Base-by-base conservation (phyloP, 2,888 invertebrate species). In the Ormyrus nitidulus region DNA sequence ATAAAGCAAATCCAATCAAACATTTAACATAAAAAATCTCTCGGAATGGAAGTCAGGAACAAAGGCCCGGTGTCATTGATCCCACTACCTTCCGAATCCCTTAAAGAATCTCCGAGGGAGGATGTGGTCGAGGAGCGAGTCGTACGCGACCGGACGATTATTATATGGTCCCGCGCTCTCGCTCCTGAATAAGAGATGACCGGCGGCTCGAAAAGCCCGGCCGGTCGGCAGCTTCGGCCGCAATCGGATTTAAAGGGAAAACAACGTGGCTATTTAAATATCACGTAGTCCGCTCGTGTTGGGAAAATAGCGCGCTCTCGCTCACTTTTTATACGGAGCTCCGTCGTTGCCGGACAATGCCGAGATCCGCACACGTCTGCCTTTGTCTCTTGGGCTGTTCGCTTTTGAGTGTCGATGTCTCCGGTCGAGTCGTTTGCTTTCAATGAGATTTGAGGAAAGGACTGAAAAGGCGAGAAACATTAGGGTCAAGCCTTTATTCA, bases 91-190 rank as follows among this genome's bases (percentile, higher is more conserved):
- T 49, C 13, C 61, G 69, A 62, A 71, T 58, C 69, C 76, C 56
- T 48, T 64, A 34, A 69, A 69, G 54, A 44, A 46, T 11, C 48
- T 64, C 11, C 11, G n/a, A 19, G 49, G 65, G 19, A 71, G 70
- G 77, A 70, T 70, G 77, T 77, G 70, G 77, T 77, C 61, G 51
- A 46, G 19, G 44, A 54, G 10, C 6, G 53, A 2, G 5, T 19
- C 59, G 61, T 59, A 54, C 53, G 58, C 65, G 61, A 72, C 78
- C 72, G 73, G 78, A 68, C 62, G 78, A 73, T 78, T 62, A 68
- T 62, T 19, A 19, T 19, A 58, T 51, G 51, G 53, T 73, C 19
- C 56, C 65, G 13, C n/a, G 46, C 11, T 19, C 19, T 19, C 19
- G 19, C 56, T 19, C 48, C 48, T 66, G 61, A 75, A 68, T 61